Conservation (phyloP, 2,113 vertebrate genomes). For the Athene noctua region DNA sequence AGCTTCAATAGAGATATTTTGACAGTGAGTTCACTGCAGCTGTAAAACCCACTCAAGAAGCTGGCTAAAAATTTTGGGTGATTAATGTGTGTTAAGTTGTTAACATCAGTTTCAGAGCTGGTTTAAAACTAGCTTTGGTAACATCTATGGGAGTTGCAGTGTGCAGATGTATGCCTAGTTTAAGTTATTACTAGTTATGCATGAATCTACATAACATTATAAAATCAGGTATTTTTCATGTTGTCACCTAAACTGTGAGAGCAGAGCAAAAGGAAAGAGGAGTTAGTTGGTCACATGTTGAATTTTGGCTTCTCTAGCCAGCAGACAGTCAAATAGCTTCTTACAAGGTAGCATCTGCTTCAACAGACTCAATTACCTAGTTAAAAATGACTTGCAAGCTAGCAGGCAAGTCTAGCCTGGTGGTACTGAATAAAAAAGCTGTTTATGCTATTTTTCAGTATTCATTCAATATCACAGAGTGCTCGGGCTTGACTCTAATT, state of each 20-base stretch:
- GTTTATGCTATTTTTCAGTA: neutral
- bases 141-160: neutral
- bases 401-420: neutral
- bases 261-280: neutral
- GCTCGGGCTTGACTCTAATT: neutral
- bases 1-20: neutral
- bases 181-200: neutral
- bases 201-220: neutral
- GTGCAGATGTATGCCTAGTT: neutral
- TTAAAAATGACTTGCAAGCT: neutral
- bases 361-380: neutral
- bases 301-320: neutral
- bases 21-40: neutral
- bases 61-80: neutral
- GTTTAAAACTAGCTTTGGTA: neutral
- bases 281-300: neutral
- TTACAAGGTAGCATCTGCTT: neutral
- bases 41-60: neutral
- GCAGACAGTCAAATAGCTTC: neutral
- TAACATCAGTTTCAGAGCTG: neutral
- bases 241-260: neutral
- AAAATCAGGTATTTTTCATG: neutral
- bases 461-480: neutral
- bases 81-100: neutral
- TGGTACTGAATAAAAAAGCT: neutral